Conservation (phyloP, 2,113 vertebrate species). For the Bubalus kerabau region DNA sequence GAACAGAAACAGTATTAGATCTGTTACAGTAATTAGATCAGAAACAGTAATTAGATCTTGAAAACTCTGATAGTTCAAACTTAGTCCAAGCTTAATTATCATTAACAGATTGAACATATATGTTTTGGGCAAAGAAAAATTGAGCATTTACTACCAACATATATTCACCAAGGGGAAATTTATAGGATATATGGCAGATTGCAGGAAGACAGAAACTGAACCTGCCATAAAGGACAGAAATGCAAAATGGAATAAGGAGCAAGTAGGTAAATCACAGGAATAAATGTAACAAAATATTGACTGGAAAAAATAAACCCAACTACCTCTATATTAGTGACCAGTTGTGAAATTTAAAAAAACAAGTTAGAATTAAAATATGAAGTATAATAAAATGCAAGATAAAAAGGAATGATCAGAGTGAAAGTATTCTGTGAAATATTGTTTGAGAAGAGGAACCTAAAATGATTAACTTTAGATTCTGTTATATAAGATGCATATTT, state of each 20-base stretch:
- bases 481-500: neutral
- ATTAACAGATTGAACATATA: neutral
- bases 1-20: neutral
- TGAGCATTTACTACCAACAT: neutral
- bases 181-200: neutral
- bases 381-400: neutral
- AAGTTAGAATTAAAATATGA: neutral
- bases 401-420: neutral
- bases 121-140: neutral
- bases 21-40: neutral
- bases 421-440: neutral
- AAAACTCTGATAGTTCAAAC: neutral
- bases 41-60: neutral
- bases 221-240: neutral
- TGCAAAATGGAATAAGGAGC: neutral
- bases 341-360: neutral
- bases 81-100: neutral
- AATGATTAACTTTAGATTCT: neutral
- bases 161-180: neutral
- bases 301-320: neutral
- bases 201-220: neutral
- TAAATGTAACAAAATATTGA: neutral
- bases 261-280: neutral
- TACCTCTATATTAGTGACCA: neutral
- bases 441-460: neutral